Evolutionary conservation across 1,140 invertebrate species (phyloP).

Genomic region (Centruroides vittatus): DNA sequence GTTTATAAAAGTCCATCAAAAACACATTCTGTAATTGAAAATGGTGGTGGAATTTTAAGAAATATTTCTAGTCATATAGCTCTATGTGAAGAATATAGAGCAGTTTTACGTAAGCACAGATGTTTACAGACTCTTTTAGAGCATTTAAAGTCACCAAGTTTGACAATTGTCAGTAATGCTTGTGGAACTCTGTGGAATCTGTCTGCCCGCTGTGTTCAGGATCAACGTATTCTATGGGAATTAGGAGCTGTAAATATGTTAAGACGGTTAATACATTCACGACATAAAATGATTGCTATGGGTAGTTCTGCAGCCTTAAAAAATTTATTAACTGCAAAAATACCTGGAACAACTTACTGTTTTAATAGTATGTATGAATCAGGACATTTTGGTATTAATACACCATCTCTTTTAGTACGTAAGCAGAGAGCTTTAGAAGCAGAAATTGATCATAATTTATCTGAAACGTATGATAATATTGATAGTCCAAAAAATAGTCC

Average conservation of each 20-base stretch:
- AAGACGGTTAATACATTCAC: slow-evolving; percentile 82
- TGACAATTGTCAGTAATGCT: slow-evolving; percentile 90
- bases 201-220: slow-evolving; percentile 70
- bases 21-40: slow-evolving; percentile 75
- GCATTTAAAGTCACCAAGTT: slow-evolving; percentile 79
- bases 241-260: slow-evolving; percentile 87
- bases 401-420: slow-evolving; percentile 63
- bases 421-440: slow-evolving; percentile 77
- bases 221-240: slow-evolving; percentile 79
- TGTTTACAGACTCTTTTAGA: slow-evolving; percentile 78
- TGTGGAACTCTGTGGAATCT: slow-evolving; percentile 96
- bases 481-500: slow-evolving; percentile 42
- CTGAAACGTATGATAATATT: slow-evolving; percentile 84
- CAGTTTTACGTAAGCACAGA: slow-evolving; percentile 68
- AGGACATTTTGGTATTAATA: slow-evolving; percentile 3
- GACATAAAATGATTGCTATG: slow-evolving; percentile 95
- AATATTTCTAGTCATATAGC: slow-evolving; percentile 95
- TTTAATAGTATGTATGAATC: too few relatives aligned
- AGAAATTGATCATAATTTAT: slow-evolving; percentile 68
- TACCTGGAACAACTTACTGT: too few relatives aligned
- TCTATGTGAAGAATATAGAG: slow-evolving; percentile 73
- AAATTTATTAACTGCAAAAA: too few relatives aligned
- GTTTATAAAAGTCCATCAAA: slow-evolving; percentile 72
- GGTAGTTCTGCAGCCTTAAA: slow-evolving; percentile 77
- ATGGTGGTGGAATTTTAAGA: slow-evolving; percentile 82